These are phyloP conservation scores for Diabrotica balteata DNA, from an alignment of 2,888 invertebrate species.

Conservation along the genomic window DNA sequence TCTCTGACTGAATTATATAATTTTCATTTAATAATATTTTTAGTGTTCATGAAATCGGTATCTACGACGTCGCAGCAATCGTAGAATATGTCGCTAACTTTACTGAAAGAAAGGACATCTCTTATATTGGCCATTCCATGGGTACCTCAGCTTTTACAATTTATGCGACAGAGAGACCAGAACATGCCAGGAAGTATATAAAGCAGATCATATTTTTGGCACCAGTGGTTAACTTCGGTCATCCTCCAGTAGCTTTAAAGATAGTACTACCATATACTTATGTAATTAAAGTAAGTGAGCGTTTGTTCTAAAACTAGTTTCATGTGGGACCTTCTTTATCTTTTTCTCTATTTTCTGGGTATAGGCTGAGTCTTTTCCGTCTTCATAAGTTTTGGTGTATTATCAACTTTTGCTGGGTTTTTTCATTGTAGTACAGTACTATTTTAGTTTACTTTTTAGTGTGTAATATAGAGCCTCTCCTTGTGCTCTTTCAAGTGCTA, in stretches of 20 bases:
- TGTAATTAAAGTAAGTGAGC: conserved; percentile 15
- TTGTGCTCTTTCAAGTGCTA: no score
- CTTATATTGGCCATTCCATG: conserved; percentile 89
- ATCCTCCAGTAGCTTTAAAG: conserved; percentile 56
- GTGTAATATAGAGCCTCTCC: no score
- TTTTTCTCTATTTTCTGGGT: no score
- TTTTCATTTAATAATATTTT: conserved; percentile 13
- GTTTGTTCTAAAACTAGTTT: not conserved
- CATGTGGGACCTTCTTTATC: no score
- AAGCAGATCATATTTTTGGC: conserved; percentile 71
- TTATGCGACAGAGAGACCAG: conserved; percentile 70
- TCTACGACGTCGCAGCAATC: conserved; percentile 82
- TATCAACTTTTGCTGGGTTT: no score
- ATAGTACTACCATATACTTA: conserved; percentile 21
- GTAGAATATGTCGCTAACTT: conserved; percentile 71
- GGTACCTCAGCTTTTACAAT: conserved; percentile 78
- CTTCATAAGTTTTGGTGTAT: no score
- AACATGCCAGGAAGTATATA: conserved; percentile 70
- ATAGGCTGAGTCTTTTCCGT: no score
- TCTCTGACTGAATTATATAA: no score
- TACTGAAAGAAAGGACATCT: conserved; percentile 62
- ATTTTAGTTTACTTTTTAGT: no score
- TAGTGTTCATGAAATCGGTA: conserved; percentile 86
- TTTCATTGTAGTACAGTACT: no score
- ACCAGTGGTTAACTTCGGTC: conserved; percentile 70